Evolutionary conservation across 2,797 vertebrate genomes (phyloP).

Genomic region (Tragelaphus oryx): DNA sequence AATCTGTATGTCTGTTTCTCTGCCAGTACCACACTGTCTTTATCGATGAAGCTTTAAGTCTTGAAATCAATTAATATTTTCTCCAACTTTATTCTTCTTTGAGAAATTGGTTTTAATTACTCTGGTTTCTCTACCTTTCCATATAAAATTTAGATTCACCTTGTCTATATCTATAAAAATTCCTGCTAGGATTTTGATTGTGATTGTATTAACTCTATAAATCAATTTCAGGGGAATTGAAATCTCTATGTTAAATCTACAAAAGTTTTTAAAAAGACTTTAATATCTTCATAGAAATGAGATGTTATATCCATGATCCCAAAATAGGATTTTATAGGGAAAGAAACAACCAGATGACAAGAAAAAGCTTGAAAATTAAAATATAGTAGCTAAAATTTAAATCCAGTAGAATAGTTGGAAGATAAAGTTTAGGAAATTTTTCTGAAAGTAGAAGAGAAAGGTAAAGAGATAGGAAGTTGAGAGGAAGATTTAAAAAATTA

Average conservation of each 20-base stretch:
- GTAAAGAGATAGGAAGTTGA: neutral
- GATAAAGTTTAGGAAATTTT: neutral
- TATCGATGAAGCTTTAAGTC: neutral
- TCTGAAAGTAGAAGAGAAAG: neutral
- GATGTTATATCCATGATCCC: neutral
- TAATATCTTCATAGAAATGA: conserved; percentile 5
- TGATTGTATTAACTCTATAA: neutral
- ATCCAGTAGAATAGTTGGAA: neutral
- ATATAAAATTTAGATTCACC: neutral
- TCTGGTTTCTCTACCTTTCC: neutral
- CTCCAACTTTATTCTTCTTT: neutral
- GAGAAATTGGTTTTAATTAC: neutral
- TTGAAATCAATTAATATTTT: neutral
- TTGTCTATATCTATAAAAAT: neutral
- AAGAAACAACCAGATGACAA: neutral
- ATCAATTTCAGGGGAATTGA: neutral
- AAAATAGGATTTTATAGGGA: neutral
- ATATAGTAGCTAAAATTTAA: neutral
- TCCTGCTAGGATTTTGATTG: neutral
- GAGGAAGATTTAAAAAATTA: neutral
- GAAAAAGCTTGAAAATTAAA: neutral
- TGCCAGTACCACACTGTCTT: neutral
- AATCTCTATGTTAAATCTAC: neutral
- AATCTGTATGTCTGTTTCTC: neutral
- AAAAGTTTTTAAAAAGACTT: neutral